Conservation (phyloP, 2,797 vertebrate genomes). For the Rhynchonycteris naso region DNA sequence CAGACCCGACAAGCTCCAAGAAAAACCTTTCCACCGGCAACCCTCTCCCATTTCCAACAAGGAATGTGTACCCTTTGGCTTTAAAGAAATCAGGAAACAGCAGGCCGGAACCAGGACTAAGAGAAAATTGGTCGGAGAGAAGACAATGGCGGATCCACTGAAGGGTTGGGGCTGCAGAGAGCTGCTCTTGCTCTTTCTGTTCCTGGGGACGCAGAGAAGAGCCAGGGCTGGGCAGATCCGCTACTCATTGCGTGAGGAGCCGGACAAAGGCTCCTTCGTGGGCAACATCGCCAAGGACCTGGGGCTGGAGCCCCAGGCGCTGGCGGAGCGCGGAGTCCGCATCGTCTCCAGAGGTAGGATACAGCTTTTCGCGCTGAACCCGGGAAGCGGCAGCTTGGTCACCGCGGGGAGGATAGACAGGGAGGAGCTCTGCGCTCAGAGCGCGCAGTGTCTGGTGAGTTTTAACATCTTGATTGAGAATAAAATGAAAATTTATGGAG, state of each 20-base stretch:
- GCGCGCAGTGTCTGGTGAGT: slow-evolving; percentile 79
- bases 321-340: slow-evolving; percentile 83
- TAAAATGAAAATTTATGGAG: slow-evolving; percentile 85
- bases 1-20: not conserved
- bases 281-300: slow-evolving; percentile 88
- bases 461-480: slow-evolving; percentile 87
- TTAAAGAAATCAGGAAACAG: slow-evolving; percentile 31
- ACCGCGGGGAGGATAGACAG: slow-evolving; percentile 86
- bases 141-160: slow-evolving; percentile 56
- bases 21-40: not conserved
- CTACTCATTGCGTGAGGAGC: slow-evolving; percentile 88
- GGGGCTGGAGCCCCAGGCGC: slow-evolving; percentile 82
- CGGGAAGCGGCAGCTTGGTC: slow-evolving; percentile 84
- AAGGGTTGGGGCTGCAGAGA: slow-evolving; percentile 28
- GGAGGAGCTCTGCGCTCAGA: slow-evolving; percentile 85
- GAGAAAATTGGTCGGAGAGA: slow-evolving; percentile 9
- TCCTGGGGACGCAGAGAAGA: slow-evolving; percentile 73
- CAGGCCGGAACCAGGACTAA: not conserved
- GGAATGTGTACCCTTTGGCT: not conserved
- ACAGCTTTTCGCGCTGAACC: slow-evolving; percentile 84
- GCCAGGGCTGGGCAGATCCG: slow-evolving; percentile 83
- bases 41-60: not conserved
- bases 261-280: slow-evolving; percentile 86
- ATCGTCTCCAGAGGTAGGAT: slow-evolving; percentile 86
- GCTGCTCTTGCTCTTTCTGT: slow-evolving; percentile 63